These are phyloP conservation scores for Halichoeres trimaculatus DNA, from an alignment of 2,113 vertebrate genomes.

Conservation along the genomic window DNA sequence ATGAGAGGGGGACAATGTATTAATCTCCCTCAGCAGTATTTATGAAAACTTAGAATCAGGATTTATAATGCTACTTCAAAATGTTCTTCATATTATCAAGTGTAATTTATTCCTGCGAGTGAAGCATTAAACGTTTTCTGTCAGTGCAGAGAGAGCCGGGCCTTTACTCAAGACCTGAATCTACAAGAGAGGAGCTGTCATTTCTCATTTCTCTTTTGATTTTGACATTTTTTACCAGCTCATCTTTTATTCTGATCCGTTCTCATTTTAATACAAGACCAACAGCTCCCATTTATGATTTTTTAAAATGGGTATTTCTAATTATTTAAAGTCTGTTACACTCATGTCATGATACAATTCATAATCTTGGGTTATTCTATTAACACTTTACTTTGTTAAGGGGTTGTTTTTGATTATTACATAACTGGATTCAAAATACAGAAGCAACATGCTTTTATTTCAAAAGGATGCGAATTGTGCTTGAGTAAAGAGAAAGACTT, in stretches of 20 bases:
- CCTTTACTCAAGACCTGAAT: not conserved
- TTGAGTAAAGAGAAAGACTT: too few relatives aligned
- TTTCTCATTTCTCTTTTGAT: not conserved
- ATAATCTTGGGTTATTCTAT: too few relatives aligned
- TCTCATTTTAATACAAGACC: not conserved
- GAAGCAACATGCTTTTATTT: too few relatives aligned
- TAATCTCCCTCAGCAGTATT: conserved; percentile 30
- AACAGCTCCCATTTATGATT: too few relatives aligned
- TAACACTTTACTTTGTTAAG: too few relatives aligned
- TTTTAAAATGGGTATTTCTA: not conserved
- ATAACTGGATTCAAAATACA: too few relatives aligned
- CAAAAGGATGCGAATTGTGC: too few relatives aligned
- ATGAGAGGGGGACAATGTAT: conserved; percentile 41
- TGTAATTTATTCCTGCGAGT: not conserved
- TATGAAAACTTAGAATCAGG: conserved; percentile 29
- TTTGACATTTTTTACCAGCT: not conserved
- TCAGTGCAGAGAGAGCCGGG: not conserved
- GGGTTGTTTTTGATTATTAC: too few relatives aligned
- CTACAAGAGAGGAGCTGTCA: not conserved
- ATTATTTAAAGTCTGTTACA: too few relatives aligned
- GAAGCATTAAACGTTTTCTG: not conserved
- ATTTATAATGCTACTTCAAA: conserved; percentile 14
- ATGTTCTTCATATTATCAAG: not conserved
- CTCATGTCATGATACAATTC: too few relatives aligned
- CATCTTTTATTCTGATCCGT: not conserved